These are phyloP conservation scores for Chionodraco myersi DNA, from an alignment of 2,113 vertebrate genomes.

Conservation along the genomic window DNA sequence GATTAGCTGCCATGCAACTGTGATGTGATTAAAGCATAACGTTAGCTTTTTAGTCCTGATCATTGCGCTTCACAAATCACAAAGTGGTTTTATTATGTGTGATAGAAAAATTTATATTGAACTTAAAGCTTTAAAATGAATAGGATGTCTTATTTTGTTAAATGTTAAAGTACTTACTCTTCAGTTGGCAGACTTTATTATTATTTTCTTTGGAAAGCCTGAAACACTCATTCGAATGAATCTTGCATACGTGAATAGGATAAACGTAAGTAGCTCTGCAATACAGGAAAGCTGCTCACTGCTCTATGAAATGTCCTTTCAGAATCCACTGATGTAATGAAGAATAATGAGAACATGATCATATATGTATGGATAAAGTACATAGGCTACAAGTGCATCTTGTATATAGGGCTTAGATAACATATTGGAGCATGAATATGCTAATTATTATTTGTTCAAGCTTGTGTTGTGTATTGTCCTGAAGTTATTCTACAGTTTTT, in stretches of 20 bases:
- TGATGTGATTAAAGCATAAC: no score
- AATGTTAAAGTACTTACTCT: no score
- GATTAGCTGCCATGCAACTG: no score
- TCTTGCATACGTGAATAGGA: background rate
- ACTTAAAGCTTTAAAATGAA: no score
- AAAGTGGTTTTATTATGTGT: no score
- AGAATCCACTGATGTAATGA: background rate
- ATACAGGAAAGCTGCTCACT: background rate
- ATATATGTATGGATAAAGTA: background rate
- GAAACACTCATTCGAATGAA: no score
- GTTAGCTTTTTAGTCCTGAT: no score
- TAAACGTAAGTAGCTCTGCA: background rate
- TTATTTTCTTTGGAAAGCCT: no score
- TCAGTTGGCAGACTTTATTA: no score
- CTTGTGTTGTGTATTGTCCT: background rate
- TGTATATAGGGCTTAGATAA: background rate
- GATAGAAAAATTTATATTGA: no score
- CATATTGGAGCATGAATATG: background rate
- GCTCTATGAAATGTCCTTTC: background rate
- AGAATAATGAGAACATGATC: background rate
- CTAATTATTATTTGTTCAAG: background rate
- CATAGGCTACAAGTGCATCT: background rate
- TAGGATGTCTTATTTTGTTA: no score
- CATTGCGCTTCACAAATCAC: no score
- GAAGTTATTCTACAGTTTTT: background rate